Evolutionary conservation across 92 coral and sea anemone genomes (phyloP).

Genomic region (Actinernus sp.): DNA sequence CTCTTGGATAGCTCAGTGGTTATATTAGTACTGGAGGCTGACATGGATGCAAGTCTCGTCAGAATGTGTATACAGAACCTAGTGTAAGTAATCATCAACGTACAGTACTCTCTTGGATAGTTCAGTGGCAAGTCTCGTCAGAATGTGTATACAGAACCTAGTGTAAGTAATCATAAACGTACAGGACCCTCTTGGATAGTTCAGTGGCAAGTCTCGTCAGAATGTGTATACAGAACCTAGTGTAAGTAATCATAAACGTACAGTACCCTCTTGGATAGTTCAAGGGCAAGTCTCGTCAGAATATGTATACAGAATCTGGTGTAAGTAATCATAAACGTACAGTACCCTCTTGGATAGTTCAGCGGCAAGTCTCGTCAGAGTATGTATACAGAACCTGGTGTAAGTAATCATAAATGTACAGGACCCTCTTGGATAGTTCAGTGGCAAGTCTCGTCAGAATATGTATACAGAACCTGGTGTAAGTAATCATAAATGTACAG

Average conservation of each 20-base stretch:
- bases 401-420: too few species aligned
- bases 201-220: constrained; percentile 87
- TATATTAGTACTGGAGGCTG: constrained; percentile 90
- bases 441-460: constrained; percentile 80
- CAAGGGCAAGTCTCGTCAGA: constrained; percentile 82
- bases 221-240: constrained; percentile 90
- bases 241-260: constrained; percentile 90
- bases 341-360: constrained; percentile 93
- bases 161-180: constrained; percentile 93
- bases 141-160: constrained; percentile 91
- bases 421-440: too few species aligned
- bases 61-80: constrained; percentile 91
- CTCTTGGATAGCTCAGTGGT: too few species aligned
- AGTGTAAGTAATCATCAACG: constrained; percentile 93
- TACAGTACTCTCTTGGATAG: constrained; percentile 92
- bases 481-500: too few species aligned
- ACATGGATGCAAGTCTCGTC: constrained; percentile 87
- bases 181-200: constrained; percentile 91
- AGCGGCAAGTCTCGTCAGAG: constrained; percentile 84
- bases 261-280: constrained; percentile 95
- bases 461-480: constrained; percentile 95
- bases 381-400: constrained; percentile 94
- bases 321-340: constrained; percentile 92
- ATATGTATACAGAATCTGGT: constrained; percentile 92
- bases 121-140: constrained; percentile 85